A percentile compares a stretch with the other conserved stretches of the same genome.
Evolutionary conservation across 2,797 vertebrate species (phyloP).

Genomic region (Halcyon leucocephala): DNA sequence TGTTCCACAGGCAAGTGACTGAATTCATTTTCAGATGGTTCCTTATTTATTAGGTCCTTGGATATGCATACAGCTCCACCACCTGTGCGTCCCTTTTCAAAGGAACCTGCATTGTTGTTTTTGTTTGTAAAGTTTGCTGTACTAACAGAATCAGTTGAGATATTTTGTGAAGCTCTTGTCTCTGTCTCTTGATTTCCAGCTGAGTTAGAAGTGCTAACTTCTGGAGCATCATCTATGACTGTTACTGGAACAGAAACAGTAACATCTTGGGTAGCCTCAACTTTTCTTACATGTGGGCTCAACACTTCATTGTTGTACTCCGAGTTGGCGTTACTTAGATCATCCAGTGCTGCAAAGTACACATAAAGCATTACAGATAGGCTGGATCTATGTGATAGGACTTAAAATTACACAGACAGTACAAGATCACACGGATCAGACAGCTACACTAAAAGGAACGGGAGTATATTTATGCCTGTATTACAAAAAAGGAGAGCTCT

Average conservation of each 20-base stretch:
- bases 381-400: background rate
- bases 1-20: conserved; percentile 1
- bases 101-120: conserved; percentile 85
- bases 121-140: conserved; percentile 76
- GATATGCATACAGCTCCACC: background rate
- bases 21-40: background rate
- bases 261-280: conserved; percentile 68
- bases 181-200: conserved; percentile 49
- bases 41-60: conserved; percentile 17
- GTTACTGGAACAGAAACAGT: conserved; percentile 90
- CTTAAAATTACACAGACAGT: background rate
- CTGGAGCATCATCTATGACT: conserved; percentile 87
- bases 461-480: background rate
- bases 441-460: background rate
- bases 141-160: conserved; percentile 54
- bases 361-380: background rate
- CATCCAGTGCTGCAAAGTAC: conserved; percentile 77
- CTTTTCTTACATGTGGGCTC: background rate
- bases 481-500: background rate
- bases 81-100: background rate
- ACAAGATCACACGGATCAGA: background rate
- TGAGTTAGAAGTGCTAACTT: conserved; percentile 60
- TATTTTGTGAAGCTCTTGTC: conserved; percentile 20
- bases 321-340: conserved; percentile 50
- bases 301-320: conserved; percentile 35